Base-by-base conservation (phyloP, 2,797 vertebrate species). In the Choloepus didactylus region DNA sequence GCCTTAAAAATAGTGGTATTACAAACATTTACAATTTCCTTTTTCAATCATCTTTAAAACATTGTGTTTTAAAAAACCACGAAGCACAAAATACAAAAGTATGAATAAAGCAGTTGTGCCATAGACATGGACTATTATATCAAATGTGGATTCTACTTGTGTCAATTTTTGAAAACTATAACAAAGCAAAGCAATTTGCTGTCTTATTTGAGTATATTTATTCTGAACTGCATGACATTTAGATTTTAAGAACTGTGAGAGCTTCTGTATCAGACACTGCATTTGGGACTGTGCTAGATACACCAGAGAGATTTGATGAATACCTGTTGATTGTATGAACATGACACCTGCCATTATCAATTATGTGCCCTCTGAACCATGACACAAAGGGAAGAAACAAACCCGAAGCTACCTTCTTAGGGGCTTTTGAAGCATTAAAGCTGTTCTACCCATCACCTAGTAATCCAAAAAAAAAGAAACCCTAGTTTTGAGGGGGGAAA, bases 181-280 rank as follows among this genome's bases (percentile, higher is more conserved):
- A 81, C 84, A 94, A 81, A 87, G 21, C 80, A 92, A 87, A 91
- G 77, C 46, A 94, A 87, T 46, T 25, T 73, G 49, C 76, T 93
- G 3, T 93, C 67, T 59, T 15, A 9, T 44, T 59, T 62, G 83
- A 80, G 23, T 59, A 44, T 54, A 64, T 91, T 86, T 81, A 73
- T 84, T 95, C 62, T 94, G 44, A 93, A 77, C 29, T 73, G 35
- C 46, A 66, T 41, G 38, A 75, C 19, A 70, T 54, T 51, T 60
- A 27, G 15, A 70, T 73, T 89, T 85, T 44, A 92, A 91, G 46
- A 91, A 44, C 59, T 44, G 9, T 19, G 67, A 85, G 49, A 72
- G 49, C 41, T 41, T 84, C 10, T 70, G 27, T 38, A 59, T 60
- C 54, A 35, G 41, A 38, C 62, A 66, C 23, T 23, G 77, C 6